Evolutionary conservation across 2,797 vertebrate species (phyloP).

Genomic region (Bovichtus diacanthus): DNA sequence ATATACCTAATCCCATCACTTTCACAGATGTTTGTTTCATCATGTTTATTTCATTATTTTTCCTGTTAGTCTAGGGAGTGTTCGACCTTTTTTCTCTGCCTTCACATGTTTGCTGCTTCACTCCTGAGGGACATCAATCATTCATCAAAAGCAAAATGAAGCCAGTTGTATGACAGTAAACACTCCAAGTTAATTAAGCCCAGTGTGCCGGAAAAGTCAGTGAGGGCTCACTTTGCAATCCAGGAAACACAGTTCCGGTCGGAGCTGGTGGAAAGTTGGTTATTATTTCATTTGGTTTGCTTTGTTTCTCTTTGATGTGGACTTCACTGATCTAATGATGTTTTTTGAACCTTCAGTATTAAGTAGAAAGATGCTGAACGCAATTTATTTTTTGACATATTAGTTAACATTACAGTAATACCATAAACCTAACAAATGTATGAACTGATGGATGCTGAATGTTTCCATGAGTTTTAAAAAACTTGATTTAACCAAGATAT

Average conservation of each 20-base stretch:
- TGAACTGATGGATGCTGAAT: too few relatives aligned
- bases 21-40: constrained; percentile 34
- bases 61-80: constrained; percentile 12
- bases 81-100: constrained; percentile 26
- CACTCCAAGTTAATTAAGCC: constrained; percentile 71
- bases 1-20: constrained; percentile 20
- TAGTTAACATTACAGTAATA: background rate
- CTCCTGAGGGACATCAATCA: constrained; percentile 62
- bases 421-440: background rate
- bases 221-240: constrained; percentile 30
- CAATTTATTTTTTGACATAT: background rate
- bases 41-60: constrained; percentile 41
- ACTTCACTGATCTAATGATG: constrained; percentile 9
- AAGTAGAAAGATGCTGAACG: constrained; percentile 4
- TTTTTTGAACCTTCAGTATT: constrained; percentile 1
- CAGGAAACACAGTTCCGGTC: constrained; percentile 14
- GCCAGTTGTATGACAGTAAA: constrained; percentile 67
- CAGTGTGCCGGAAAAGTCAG: constrained; percentile 54
- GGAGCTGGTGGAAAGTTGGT: constrained; percentile 19
- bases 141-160: constrained; percentile 72
- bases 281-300: constrained; percentile 15
- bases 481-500: background rate
- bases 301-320: constrained; percentile 38
- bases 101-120: constrained; percentile 28
- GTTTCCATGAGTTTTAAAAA: background rate